Evolutionary conservation across 2,797 vertebrate genomes (phyloP).

Genomic region (Valencia hispanica): DNA sequence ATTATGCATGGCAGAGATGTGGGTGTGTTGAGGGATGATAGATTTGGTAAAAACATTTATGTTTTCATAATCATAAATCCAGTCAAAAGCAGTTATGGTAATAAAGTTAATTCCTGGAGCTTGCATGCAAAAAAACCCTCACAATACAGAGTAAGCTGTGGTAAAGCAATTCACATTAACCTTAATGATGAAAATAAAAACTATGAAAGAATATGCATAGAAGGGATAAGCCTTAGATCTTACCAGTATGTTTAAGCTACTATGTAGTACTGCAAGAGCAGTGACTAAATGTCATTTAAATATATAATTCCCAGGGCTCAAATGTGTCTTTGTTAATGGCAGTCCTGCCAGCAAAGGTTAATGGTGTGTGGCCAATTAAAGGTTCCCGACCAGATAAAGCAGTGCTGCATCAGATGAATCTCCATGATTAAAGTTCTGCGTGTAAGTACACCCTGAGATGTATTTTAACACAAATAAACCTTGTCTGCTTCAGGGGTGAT

Average conservation of each 20-base stretch:
- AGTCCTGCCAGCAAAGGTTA: constrained; percentile 53
- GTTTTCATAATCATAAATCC: constrained; percentile 20
- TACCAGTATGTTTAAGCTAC: constrained; percentile 22
- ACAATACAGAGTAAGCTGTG: constrained; percentile 9
- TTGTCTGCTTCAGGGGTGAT: constrained; percentile 16
- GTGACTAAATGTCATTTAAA: constrained; percentile 30
- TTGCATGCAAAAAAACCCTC: constrained; percentile 28
- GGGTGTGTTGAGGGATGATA: background rate
- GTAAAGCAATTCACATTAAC: constrained; percentile 21
- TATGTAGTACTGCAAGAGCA: constrained; percentile 22
- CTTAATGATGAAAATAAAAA: constrained; percentile 30
- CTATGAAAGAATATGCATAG: constrained; percentile 11
- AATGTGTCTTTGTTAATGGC: constrained; percentile 52
- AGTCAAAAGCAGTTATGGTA: constrained; percentile 16
- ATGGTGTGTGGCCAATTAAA: constrained; percentile 59
- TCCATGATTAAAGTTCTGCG: constrained; percentile 42
- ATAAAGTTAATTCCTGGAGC: constrained; percentile 49
- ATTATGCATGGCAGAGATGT: constrained; percentile 4
- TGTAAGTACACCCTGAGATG: background rate
- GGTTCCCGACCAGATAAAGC: constrained; percentile 40
- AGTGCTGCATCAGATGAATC: constrained; percentile 30
- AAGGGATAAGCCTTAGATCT: constrained; percentile 16
- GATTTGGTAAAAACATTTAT: constrained; percentile 7
- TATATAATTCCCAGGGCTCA: constrained; percentile 38
- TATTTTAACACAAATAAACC: constrained; percentile 27